Conservation (phyloP, 2,113 vertebrate genomes). For the Potamarius usumacintae region DNA sequence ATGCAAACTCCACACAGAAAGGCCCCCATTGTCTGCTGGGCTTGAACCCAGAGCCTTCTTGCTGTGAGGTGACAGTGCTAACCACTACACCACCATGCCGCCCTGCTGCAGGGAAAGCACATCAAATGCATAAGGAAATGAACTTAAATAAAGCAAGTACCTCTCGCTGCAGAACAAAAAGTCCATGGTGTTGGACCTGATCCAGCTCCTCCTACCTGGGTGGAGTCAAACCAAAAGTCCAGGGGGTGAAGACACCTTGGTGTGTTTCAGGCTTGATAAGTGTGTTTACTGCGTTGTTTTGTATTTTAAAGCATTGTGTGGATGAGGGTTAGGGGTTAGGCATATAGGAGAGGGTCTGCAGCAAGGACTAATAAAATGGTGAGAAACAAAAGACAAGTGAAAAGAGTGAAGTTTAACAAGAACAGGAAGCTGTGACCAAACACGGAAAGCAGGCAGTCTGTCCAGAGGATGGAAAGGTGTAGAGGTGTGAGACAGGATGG, state of each 20-base stretch:
- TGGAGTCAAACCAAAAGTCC: not conserved
- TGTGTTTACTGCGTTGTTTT: not conserved
- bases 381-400: not conserved
- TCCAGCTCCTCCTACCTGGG: not conserved
- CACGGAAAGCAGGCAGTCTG: not conserved
- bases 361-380: not conserved
- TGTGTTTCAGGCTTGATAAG: not conserved
- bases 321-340: not conserved
- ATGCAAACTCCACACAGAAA: too few species aligned
- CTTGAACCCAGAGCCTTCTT: too few species aligned
- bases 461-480: not conserved
- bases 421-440: not conserved
- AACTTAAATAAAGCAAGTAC: not conserved
- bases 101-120: not conserved
- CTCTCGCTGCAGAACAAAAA: not conserved
- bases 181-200: not conserved
- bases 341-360: not conserved
- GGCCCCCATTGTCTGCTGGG: too few species aligned
- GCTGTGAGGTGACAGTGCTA: too few species aligned
- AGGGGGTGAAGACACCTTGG: not conserved
- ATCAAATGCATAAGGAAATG: not conserved
- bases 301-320: not conserved
- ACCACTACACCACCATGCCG: too few species aligned
- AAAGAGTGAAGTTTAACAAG: not conserved
- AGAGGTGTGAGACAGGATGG: conserved; percentile 6